phyloP scores from a whole-genome alignment of 1,140 invertebrate genomes.

The Leguminivora glycinivorella region DNA sequence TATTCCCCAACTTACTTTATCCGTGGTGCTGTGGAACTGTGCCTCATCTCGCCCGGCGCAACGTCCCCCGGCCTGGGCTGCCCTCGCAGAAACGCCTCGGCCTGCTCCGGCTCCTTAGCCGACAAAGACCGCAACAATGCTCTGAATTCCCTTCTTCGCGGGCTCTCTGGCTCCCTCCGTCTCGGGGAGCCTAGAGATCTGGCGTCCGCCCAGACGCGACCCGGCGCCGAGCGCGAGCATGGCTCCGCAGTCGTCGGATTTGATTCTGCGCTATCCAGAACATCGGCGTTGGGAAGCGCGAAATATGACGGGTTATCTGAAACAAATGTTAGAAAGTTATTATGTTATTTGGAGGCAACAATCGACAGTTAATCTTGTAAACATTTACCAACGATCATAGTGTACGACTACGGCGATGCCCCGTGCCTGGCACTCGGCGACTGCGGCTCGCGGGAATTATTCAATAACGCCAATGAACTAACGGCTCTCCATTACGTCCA shows the following conservation, averaged over 20 bases:
- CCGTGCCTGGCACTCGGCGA: slow-evolving; percentile 47
- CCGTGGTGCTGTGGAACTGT: slow-evolving; percentile 68
- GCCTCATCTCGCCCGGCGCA: slow-evolving; percentile 70
- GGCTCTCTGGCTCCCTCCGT: slow-evolving; percentile 63
- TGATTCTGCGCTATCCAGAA: slow-evolving; percentile 52
- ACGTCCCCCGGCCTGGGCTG: slow-evolving; percentile 74
- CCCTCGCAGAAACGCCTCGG: slow-evolving; percentile 74
- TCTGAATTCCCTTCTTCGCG: slow-evolving; percentile 73
- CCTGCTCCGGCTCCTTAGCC: slow-evolving; percentile 72
- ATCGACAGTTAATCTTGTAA: slow-evolving; percentile 26
- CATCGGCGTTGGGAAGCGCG: slow-evolving; percentile 73
- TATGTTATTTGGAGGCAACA: slow-evolving; percentile 28
- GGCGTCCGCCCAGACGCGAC: slow-evolving; percentile 60
- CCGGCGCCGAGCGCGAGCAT: slow-evolving; percentile 64
- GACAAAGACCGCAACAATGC: slow-evolving; percentile 76
- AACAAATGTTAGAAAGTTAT: slow-evolving; percentile 44
- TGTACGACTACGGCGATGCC: slow-evolving; percentile 44
- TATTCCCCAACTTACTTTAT: slow-evolving; percentile 58
- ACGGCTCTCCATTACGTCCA: slow-evolving; percentile 70
- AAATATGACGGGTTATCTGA: slow-evolving; percentile 81
- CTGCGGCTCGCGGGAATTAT: slow-evolving; percentile 67
- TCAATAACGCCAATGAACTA: slow-evolving; percentile 75
- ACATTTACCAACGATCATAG: slow-evolving; percentile 57
- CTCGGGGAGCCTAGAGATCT: slow-evolving; percentile 60
- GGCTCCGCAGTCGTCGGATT: slow-evolving; percentile 49